Evolutionary conservation across 2,113 vertebrate species (phyloP).

Genomic region (Nycticryphes semicollaris): DNA sequence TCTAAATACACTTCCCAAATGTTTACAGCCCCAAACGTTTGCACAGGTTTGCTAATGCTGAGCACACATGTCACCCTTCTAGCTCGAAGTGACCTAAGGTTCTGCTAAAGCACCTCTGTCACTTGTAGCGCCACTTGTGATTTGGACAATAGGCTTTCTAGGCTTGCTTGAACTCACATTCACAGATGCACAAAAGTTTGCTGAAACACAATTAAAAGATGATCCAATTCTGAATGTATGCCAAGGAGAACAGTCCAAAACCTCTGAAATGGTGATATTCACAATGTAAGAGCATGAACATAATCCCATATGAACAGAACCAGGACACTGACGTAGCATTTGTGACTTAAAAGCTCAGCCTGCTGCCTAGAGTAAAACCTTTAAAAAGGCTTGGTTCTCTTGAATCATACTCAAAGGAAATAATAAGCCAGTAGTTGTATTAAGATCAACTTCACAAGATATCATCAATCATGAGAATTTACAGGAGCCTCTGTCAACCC

Average conservation of each 20-base stretch:
- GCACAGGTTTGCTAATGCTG: neutral
- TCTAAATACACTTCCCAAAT: neutral
- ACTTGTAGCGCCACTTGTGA: neutral
- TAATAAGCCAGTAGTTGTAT: neutral
- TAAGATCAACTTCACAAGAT: neutral
- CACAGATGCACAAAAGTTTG: neutral
- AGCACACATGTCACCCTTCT: fast-evolving
- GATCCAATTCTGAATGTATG: neutral
- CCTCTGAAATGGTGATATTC: neutral
- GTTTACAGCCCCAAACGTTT: neutral
- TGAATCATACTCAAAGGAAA: neutral
- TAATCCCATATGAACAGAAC: neutral
- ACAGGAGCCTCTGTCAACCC: neutral
- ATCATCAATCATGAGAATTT: neutral
- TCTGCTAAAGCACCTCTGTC: neutral
- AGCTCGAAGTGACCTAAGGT: neutral
- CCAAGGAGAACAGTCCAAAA: neutral
- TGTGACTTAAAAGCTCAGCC: neutral
- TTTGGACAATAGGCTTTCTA: neutral
- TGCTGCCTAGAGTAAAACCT: neutral
- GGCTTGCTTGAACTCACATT: neutral
- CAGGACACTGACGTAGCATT: neutral
- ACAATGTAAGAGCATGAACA: neutral
- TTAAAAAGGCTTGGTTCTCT: neutral
- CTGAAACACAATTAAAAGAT: neutral